Evolutionary conservation across 2,888 invertebrate species (phyloP), one percentile per base, ranked within the genome.

Genomic region (Apocheima hispidaria): DNA sequence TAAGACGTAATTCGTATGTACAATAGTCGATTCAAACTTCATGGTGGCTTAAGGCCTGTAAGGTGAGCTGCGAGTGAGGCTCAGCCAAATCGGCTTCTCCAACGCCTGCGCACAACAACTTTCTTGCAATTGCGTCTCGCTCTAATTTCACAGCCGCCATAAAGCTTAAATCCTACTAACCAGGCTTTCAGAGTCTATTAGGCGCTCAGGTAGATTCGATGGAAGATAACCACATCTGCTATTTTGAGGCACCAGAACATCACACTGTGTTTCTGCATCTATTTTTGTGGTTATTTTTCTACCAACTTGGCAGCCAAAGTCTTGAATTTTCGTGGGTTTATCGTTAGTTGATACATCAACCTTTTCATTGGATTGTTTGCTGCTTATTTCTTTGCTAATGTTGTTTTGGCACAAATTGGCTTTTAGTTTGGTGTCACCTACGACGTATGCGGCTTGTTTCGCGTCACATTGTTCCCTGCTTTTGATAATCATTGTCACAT

Each of bases 251-350:
- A 52, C 33, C 14, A 6, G 5, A 6, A 40, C 16, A 7, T 64
- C 60, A 46, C 53, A 64, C 49, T 66, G 66, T n/a, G 62, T 58
- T 28, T 36, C 55, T n/a, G 38, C 52, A 21, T 66, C 41, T 6
- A n/a, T 48, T 60, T 65, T 69, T 16, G 58, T 43, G 33, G 30
- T 18, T 12, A 48, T 58, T 60, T 60, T 50, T 49, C 53, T 65
- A 18, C 62, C 53, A 65, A 60, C 73, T 60, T 77, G 71, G 56
- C 71, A 74, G 26, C 62, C 40, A 30, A 63, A 49, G 14, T 46
- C 50, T 23, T 53, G 36, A 16, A 7, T 30, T 16, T 1, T 6
- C 30, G 9, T 30, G 1, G 16, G 30, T 18, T 41, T 40, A 26
- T 41, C 14, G 7, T 38, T 46, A 20, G 18, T 3, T 2, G 36